These are phyloP conservation scores for Cephus pygmeus DNA, from an alignment of 2,888 invertebrate genomes.

Conservation along the genomic window DNA sequence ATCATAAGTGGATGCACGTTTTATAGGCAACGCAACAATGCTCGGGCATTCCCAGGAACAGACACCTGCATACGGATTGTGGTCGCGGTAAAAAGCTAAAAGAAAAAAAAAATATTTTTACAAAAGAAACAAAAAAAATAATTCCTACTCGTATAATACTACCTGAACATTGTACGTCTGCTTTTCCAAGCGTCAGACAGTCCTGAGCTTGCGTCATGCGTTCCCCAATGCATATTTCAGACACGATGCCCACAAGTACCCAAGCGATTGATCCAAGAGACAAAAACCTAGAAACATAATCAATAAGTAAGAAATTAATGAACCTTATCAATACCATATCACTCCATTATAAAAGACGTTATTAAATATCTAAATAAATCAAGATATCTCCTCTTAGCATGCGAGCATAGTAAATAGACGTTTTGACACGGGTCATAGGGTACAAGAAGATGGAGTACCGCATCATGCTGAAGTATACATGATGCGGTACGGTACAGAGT, in stretches of 20 bases:
- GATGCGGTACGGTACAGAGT: background rate
- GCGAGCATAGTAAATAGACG: background rate
- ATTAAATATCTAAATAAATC: background rate
- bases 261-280: accelerated
- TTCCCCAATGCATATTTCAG: background rate
- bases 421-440: background rate
- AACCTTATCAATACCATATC: background rate
- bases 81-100: background rate
- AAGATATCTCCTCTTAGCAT: background rate
- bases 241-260: background rate
- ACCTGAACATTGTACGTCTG: background rate
- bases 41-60: background rate
- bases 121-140: background rate
- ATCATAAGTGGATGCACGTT: background rate
- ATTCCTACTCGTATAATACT: background rate
- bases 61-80: background rate
- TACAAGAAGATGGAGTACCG: background rate
- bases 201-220: background rate
- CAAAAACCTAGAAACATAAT: background rate
- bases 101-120: background rate
- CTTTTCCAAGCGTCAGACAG: background rate
- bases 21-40: background rate
- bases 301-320: background rate
- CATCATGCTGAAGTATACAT: background rate
- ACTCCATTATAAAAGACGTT: background rate